Evolutionary conservation across 2,113 vertebrate species (phyloP).

Genomic region (Sterna hirundo): DNA sequence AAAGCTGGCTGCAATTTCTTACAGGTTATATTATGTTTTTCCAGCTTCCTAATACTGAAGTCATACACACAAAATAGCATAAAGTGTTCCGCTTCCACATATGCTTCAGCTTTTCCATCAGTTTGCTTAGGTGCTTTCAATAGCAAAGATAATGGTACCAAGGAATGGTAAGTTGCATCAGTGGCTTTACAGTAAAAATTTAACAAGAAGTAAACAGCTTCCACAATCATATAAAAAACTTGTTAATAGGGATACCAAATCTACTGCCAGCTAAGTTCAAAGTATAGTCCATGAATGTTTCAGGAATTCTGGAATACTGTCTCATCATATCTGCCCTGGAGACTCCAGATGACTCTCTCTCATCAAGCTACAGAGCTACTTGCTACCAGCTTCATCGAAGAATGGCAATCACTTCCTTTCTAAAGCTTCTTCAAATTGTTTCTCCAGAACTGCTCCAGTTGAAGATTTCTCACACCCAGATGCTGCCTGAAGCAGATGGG

Average conservation of each 20-base stretch:
- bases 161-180: not conserved
- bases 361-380: not conserved
- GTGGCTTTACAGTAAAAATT: not conserved
- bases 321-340: not conserved
- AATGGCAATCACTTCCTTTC: not conserved
- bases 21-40: not conserved
- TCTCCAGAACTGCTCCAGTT: not conserved
- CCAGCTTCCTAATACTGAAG: not conserved
- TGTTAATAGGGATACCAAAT: not conserved
- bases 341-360: not conserved
- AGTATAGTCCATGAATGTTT: not conserved
- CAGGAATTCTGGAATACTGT: not conserved
- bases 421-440: not conserved
- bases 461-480: not conserved
- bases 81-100: not conserved
- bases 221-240: not conserved
- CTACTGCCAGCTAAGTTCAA: not conserved
- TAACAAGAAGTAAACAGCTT: not conserved
- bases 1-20: not conserved
- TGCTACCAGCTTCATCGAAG: not conserved
- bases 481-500: conserved; percentile 6
- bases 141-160: not conserved
- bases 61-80: not conserved
- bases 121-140: not conserved
- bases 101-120: not conserved